A percentile compares a stretch with the other conserved stretches of the same genome.
These are phyloP conservation scores for Pollachius pollachius DNA, from an alignment of 2,113 vertebrate species.

Conservation along the genomic window DNA sequence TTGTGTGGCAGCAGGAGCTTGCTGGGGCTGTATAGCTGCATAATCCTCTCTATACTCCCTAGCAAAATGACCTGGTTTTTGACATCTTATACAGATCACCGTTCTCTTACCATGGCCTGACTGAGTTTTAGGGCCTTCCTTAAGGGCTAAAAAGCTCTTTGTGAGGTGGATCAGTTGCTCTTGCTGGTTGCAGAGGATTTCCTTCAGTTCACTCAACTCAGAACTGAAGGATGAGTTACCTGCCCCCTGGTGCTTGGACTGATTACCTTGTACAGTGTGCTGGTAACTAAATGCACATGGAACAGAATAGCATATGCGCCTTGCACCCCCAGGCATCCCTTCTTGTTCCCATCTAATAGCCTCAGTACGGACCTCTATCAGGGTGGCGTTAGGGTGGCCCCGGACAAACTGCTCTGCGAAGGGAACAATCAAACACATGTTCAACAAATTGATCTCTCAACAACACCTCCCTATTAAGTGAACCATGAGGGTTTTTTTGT, in stretches of 20 bases:
- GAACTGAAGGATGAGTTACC: neutral
- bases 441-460: too few relatives aligned
- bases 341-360: neutral
- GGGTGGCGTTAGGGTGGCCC: neutral
- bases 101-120: neutral
- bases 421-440: too few relatives aligned
- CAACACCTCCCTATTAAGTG: too few relatives aligned
- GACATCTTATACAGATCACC: constrained; percentile 11
- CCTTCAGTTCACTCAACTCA: neutral
- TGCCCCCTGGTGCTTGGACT: too few relatives aligned
- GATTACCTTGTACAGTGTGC: neutral
- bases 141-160: neutral
- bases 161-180: constrained; percentile 10
- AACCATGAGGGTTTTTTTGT: too few relatives aligned
- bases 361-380: constrained; percentile 13
- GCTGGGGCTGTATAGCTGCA: too few relatives aligned
- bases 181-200: constrained; percentile 11
- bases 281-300: neutral
- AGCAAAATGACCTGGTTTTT: constrained; percentile 15
- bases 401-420: constrained; percentile 2
- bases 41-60: constrained; percentile 8
- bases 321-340: too few relatives aligned
- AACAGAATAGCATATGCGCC: neutral
- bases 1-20: too few relatives aligned
- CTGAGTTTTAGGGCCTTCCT: too few relatives aligned